Evolutionary conservation across 2,888 invertebrate genomes (phyloP), one percentile per base, ranked within the genome.

Genomic region (Hemistola chrysoprasaria): DNA sequence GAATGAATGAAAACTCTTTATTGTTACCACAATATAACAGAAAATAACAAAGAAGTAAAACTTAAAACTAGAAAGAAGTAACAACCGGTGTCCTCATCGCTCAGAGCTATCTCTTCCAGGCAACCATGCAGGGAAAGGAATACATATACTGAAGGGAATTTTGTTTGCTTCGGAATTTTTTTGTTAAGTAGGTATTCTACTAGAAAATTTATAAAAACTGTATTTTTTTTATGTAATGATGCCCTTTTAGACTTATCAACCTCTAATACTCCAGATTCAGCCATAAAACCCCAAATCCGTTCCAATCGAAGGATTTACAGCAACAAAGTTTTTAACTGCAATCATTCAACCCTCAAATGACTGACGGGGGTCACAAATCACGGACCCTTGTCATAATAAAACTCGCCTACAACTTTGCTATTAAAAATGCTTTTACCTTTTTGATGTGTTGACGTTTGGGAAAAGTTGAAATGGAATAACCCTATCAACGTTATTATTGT

Each of bases 351-450:
- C 40, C 56, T 16, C 47, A 47, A 48, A 44, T 55, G 53, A 51
- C 47, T 42, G 41, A 35, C 42, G 48, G 39, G 48, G 58, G 50
- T 59, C 67, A 65, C 73, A 62, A 77, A 71, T 73, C 74, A 69
- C 59, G 38, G 43, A 77, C 77, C 78, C 77, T 75, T 62, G 71
- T 78, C 76, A 74, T 74, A 72, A 76, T 76, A 78, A 75, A 76
- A 71, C 56, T 58, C 59, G 55, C 62, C 54, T 53, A 59, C 53
- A 47, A 54, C 38, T 48, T 47, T 26, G 41, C 48, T 60, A 56
- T 59, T 58, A 62, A 56, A 48, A 47, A n/a, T n/a, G n/a, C n/a
- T 38, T 48, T 62, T 59, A 57, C 55, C 56, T 50, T 38, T 44
- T 41, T 23, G 38, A 8, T 36, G 6, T 11, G 29, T 9, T 39